phyloP scores from a whole-genome alignment of 2,888 invertebrate genomes.

The Mythimna vitellina region DNA sequence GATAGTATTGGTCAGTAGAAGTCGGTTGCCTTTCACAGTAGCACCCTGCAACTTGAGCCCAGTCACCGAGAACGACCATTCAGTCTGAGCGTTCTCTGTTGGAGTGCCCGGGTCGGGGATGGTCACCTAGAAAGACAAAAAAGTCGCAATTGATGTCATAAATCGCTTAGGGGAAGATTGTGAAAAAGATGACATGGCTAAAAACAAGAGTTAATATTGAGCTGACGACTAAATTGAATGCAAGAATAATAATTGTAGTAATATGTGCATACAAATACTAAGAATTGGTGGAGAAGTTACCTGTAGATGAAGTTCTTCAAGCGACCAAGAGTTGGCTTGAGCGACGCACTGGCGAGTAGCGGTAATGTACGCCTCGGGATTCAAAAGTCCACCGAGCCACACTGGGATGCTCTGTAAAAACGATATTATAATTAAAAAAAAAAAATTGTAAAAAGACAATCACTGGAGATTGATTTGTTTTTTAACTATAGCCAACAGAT shows the following conservation, averaged over 20 bases:
- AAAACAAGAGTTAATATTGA: background rate
- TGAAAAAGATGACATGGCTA: no score
- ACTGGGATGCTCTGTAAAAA: constrained; percentile 95
- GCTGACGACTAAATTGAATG: no score
- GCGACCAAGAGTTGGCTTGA: constrained; percentile 98
- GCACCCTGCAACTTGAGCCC: constrained; percentile 99
- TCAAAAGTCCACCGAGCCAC: constrained; percentile 99
- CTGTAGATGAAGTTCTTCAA: constrained; percentile 98
- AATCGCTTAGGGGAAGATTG: background rate
- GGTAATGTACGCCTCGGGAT: constrained; percentile 99
- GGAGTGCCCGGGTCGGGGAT: constrained; percentile 91
- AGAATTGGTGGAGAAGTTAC: constrained; percentile 86
- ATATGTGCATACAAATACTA: no score
- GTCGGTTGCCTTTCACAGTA: constrained; percentile 96
- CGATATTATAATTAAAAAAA: background rate
- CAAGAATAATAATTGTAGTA: no score
- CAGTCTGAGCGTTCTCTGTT: constrained; percentile 91
- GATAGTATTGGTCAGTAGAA: constrained; percentile 97
- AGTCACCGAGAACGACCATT: constrained; percentile 93
- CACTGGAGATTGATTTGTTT: background rate
- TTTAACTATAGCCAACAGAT: background rate
- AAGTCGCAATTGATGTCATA: background rate
- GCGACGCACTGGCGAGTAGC: constrained; percentile 99
- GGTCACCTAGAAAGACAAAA: constrained; percentile 84
- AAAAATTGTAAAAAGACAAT: no score